Conservation (phyloP, 1,140 invertebrate species). For the Sitodiplosis mosellana region DNA sequence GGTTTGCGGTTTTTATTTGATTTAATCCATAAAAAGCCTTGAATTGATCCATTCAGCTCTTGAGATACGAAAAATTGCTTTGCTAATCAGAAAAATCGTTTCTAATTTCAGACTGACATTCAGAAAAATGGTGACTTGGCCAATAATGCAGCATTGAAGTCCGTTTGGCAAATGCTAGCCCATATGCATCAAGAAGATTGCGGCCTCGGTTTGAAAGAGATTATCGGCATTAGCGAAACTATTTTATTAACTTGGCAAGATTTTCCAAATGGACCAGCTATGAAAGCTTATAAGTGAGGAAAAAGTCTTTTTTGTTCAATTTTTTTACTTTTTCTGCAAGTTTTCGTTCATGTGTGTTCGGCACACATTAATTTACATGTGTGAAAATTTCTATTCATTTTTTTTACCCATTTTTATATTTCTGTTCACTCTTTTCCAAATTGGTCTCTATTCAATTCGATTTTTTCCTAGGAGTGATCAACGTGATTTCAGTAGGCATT, state of each 20-base stretch:
- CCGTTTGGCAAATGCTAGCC: conserved; percentile 46
- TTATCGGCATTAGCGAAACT: conserved; percentile 34
- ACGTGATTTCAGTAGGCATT: conserved; percentile 54
- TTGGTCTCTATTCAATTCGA: conserved; percentile 4
- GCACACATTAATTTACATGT: too few relatives aligned
- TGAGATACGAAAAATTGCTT: too few relatives aligned
- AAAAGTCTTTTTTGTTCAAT: neutral
- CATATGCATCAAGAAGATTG: conserved; percentile 10
- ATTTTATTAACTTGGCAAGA: neutral
- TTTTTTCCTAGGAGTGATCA: conserved; percentile 43
- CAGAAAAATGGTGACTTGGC: conserved; percentile 46
- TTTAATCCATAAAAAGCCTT: too few relatives aligned
- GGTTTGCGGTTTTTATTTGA: conserved; percentile 5
- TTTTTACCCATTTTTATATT: too few relatives aligned
- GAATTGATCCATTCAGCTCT: too few relatives aligned
- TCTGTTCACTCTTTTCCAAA: neutral
- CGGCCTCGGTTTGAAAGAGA: conserved; percentile 15
- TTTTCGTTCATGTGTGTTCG: too few relatives aligned
- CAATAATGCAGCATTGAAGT: conserved; percentile 40
- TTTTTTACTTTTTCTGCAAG: neutral
- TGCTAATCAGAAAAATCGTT: too few relatives aligned
- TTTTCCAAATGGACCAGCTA: conserved; percentile 12
- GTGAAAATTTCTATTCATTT: too few relatives aligned
- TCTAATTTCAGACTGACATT: conserved; percentile 34
- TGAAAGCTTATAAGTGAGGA: conserved; percentile 5